These are phyloP conservation scores for Okapia johnstoni DNA, from an alignment of 2,113 vertebrate species.

Conservation along the genomic window DNA sequence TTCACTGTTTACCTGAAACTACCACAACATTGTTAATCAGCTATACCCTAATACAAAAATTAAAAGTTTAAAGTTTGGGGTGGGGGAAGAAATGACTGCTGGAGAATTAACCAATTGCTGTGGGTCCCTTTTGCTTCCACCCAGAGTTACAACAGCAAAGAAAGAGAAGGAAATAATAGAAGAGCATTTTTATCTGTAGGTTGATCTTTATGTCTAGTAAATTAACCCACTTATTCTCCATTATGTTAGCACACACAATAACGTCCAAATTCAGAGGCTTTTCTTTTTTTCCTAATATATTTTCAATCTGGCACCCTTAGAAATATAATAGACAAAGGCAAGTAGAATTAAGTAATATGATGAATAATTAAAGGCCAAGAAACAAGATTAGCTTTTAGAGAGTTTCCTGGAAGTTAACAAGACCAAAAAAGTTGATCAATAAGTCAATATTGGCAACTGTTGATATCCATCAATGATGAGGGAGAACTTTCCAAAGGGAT, in stretches of 20 bases:
- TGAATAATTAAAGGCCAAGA: background rate
- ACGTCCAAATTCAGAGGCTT: background rate
- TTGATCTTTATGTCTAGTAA: slow-evolving; percentile 9
- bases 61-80: background rate
- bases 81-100: background rate
- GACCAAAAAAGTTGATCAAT: background rate
- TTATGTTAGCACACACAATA: background rate
- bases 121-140: background rate
- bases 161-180: background rate
- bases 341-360: background rate
- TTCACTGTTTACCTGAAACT: background rate
- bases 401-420: slow-evolving; percentile 17
- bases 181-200: background rate
- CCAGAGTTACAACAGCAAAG: background rate
- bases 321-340: background rate
- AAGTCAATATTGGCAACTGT: background rate
- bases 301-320: background rate
- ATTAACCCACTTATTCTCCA: background rate
- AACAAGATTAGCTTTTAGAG: background rate
- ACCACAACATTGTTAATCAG: background rate
- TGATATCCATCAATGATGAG: background rate
- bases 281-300: background rate
- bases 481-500: background rate
- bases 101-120: background rate
- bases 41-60: background rate